phyloP scores from a whole-genome alignment of 2,797 vertebrate genomes.

The Cyprinella venusta region DNA sequence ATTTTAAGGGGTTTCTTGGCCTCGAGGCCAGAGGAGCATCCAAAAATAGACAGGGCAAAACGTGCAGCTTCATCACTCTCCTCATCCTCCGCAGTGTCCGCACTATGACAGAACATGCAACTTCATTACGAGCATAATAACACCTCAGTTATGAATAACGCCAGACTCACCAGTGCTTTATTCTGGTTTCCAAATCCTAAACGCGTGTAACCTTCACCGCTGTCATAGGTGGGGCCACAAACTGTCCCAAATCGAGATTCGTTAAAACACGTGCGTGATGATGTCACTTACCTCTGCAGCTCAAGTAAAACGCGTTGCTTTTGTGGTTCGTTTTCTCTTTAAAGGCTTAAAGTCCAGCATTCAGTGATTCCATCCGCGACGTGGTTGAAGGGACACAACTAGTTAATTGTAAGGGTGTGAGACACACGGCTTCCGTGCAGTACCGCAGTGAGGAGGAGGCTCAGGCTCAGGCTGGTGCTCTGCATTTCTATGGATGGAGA shows the following conservation, averaged over 20 bases:
- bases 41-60: slow-evolving; percentile 20
- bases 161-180: neutral
- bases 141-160: neutral
- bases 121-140: neutral
- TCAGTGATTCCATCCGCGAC: neutral
- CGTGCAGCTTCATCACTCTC: slow-evolving; percentile 25
- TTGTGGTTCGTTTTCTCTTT: slow-evolving; percentile 36
- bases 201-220: slow-evolving; percentile 15
- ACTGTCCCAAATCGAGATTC: slow-evolving; percentile 23
- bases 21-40: neutral
- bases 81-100: slow-evolving; percentile 12
- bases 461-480: neutral
- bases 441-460: slow-evolving; percentile 47
- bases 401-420: slow-evolving; percentile 32
- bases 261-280: slow-evolving; percentile 11
- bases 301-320: slow-evolving; percentile 43
- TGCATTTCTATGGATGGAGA: slow-evolving; percentile 7
- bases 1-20: neutral
- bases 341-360: neutral
- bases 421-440: neutral
- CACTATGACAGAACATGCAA: slow-evolving; percentile 14
- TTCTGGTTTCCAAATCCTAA: neutral
- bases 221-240: neutral
- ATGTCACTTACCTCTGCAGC: slow-evolving; percentile 61
- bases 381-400: neutral